These are phyloP conservation scores for Jordanella pulchra DNA, from an alignment of 2,797 vertebrate genomes.

Conservation along the genomic window DNA sequence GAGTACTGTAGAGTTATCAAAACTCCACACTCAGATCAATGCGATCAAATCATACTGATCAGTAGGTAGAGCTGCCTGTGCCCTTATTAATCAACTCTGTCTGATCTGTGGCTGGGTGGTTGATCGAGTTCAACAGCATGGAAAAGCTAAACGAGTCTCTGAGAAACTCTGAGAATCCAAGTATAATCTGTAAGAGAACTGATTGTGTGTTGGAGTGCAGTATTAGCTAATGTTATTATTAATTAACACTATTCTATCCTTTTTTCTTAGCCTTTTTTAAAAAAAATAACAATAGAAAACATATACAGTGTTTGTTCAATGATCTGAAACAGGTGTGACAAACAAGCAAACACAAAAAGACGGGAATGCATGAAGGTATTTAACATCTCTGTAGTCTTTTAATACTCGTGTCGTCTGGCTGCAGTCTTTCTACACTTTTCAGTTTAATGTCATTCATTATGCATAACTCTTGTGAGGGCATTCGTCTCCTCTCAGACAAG, in stretches of 20 bases:
- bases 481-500: conserved; percentile 67
- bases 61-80: conserved; percentile 17
- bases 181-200: not conserved
- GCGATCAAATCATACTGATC: too few relatives aligned
- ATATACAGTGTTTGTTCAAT: not conserved
- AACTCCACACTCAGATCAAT: not conserved
- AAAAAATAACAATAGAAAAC: not conserved
- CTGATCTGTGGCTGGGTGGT: conserved; percentile 43
- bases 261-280: not conserved
- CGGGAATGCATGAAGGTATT: too few relatives aligned
- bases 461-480: conserved; percentile 60
- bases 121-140: conserved; percentile 57
- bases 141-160: conserved; percentile 31
- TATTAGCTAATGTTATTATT: not conserved
- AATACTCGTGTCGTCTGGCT: conserved; percentile 10
- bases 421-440: conserved; percentile 27
- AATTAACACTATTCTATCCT: not conserved
- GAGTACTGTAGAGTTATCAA: too few relatives aligned
- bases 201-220: not conserved
- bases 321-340: conserved; percentile 1
- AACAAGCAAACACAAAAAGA: not conserved
- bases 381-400: not conserved
- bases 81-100: conserved; percentile 51
- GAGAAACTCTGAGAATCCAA: not conserved
- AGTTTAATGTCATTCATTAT: conserved; percentile 64